Conservation (phyloP, 2,113 vertebrate genomes). For the Calypte anna region DNA sequence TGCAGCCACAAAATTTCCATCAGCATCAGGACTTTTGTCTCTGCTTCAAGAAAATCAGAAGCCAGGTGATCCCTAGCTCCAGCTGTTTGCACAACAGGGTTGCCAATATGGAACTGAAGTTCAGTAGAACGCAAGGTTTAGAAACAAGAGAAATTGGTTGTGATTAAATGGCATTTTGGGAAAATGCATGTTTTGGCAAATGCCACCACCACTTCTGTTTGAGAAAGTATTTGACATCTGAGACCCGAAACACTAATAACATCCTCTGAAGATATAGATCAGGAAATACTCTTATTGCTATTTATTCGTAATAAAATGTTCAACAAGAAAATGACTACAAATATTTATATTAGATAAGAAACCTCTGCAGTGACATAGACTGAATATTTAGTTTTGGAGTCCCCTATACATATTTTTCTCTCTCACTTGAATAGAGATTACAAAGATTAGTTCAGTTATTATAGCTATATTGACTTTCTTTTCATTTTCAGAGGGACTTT, state of each 20-base stretch:
- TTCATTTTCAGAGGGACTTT: conserved; percentile 15
- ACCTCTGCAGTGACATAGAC: neutral
- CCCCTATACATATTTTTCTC: neutral
- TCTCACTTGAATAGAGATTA: neutral
- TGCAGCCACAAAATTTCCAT: neutral
- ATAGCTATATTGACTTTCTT: conserved; percentile 2
- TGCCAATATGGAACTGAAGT: neutral
- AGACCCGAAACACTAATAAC: neutral
- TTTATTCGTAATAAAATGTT: neutral
- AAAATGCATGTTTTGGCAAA: neutral
- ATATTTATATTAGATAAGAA: neutral
- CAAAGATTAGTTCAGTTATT: conserved; percentile 5
- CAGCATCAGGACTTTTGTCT: neutral
- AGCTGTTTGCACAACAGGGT: neutral
- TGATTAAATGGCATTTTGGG: neutral
- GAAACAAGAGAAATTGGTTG: neutral
- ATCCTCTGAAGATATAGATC: neutral
- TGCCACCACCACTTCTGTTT: neutral
- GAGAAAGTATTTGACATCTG: neutral
- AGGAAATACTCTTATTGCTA: neutral
- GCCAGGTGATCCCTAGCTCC: neutral
- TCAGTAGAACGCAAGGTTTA: neutral
- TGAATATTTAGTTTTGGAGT: neutral
- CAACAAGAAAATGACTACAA: neutral
- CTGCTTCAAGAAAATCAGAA: neutral